Conservation (phyloP, 2,113 vertebrate genomes). For the Chauna torquata region DNA sequence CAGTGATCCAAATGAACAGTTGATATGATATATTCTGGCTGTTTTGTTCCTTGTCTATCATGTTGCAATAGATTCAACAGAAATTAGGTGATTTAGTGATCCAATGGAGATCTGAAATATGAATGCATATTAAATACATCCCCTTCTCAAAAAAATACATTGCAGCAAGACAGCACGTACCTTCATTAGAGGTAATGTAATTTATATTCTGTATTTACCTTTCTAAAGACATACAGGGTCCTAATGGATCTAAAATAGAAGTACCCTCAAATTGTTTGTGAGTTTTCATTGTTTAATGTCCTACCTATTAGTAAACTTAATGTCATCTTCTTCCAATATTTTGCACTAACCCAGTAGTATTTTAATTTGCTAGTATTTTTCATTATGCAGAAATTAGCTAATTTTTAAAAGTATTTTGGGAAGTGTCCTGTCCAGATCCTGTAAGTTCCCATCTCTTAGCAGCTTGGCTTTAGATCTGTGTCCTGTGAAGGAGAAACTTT, state of each 20-base stretch:
- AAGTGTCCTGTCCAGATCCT: not conserved
- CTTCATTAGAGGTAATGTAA: not conserved
- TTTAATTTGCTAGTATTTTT: slow-evolving; percentile 9
- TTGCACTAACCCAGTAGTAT: not conserved
- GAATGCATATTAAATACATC: not conserved
- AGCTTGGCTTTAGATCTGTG: not conserved
- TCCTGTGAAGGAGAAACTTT: not conserved
- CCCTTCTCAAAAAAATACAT: not conserved
- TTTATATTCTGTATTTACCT: not conserved
- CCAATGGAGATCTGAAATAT: not conserved
- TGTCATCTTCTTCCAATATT: not conserved
- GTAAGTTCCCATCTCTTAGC: not conserved
- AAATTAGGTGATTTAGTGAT: not conserved
- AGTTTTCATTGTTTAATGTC: not conserved
- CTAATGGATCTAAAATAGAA: not conserved
- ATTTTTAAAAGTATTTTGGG: not conserved
- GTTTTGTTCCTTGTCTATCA: not conserved
- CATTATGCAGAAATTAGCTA: not conserved
- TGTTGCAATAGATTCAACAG: not conserved
- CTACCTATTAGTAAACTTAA: not conserved
- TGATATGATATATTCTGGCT: not conserved
- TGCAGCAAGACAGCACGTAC: not conserved
- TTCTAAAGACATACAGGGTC: not conserved
- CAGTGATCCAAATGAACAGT: not conserved
- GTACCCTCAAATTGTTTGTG: not conserved